Percentiles rank a stretch among this genome's conserved stretches.
Conservation (phyloP, 2,888 invertebrate genomes). For the Oscheius sp. region DNA sequence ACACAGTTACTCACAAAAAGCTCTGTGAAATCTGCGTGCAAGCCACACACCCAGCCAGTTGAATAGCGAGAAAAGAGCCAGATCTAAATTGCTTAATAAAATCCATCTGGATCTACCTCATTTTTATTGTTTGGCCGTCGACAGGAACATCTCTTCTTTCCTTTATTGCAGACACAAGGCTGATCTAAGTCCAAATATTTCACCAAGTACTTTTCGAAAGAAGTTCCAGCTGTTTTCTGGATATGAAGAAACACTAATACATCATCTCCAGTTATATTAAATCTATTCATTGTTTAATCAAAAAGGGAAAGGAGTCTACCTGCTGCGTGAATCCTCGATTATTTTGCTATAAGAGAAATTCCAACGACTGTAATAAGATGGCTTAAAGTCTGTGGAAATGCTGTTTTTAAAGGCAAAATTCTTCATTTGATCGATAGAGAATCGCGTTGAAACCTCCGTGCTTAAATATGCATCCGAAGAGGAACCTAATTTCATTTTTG, state of each 20-base stretch:
- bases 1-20: constrained; percentile 83
- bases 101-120: constrained; percentile 71
- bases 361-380: constrained; percentile 21
- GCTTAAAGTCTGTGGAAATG: constrained; percentile 18
- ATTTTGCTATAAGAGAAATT: constrained; percentile 25
- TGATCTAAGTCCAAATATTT: constrained; percentile 89
- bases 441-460: constrained; percentile 14
- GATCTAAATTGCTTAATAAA: constrained; percentile 75
- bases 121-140: constrained; percentile 73
- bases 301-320: neutral
- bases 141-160: constrained; percentile 69
- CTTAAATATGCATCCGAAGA: constrained; percentile 4
- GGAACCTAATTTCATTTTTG: neutral
- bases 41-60: constrained; percentile 94
- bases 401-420: constrained; percentile 25
- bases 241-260: constrained; percentile 98
- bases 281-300: constrained; percentile 13
- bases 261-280: constrained; percentile 79
- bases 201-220: constrained; percentile 94
- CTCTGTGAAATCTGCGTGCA: constrained; percentile 92
- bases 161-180: constrained; percentile 85
- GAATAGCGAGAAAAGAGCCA: constrained; percentile 98
- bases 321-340: neutral
- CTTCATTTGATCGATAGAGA: constrained; percentile 21
- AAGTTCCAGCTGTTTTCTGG: constrained; percentile 97